Base-by-base conservation (phyloP, 2,113 vertebrate species). In the Elephantulus edwardii region DNA sequence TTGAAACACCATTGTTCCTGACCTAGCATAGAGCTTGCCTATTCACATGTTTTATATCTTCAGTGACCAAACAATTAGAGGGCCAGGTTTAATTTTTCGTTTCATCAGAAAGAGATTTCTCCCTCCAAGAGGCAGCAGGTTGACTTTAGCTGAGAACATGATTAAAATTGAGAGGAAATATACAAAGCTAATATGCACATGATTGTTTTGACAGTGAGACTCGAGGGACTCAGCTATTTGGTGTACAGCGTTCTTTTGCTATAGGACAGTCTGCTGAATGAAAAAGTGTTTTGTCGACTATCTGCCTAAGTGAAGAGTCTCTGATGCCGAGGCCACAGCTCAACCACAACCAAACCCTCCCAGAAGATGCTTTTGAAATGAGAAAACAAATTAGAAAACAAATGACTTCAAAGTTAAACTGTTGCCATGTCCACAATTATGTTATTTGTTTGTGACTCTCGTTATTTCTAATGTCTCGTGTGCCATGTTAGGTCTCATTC, bases 61-160 rank as follows among this genome's bases (percentile, higher is more conserved):
- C 78, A 95, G 93, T 91, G 90, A 94, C 74, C 91, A 89, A 93
- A 89, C 95, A 90, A 96, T 96, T 93, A 97, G 93, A 92, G 83
- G 91, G 89, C 92, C 68, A 95, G 91, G 85, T 95, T 95, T 97
- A 91, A 91, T 86, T 94, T 96, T 94, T 54, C 96, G 94, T 94
- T 90, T 97, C 93, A 96, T 96, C 76, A 96, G 96, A 97, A 97
- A 95, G 90, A 70, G 84, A 95, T 95, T n/a, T 96, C 74, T 94
- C 54, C 87, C 91, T 95, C 79, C 96, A 86, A 90, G 58, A 91
- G 82, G 5, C 50, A 86, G 5, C 14, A 71, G 94, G 72, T 92
- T 48, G n/a, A 74, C 88, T 93, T 95, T 88, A 93, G 91, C 86
- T 94, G 95, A 95, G 93, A 95, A 12, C 87, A 58, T 22, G 71